phyloP scores from a whole-genome alignment of 1,140 invertebrate species.

The Heliconius melpomene region DNA sequence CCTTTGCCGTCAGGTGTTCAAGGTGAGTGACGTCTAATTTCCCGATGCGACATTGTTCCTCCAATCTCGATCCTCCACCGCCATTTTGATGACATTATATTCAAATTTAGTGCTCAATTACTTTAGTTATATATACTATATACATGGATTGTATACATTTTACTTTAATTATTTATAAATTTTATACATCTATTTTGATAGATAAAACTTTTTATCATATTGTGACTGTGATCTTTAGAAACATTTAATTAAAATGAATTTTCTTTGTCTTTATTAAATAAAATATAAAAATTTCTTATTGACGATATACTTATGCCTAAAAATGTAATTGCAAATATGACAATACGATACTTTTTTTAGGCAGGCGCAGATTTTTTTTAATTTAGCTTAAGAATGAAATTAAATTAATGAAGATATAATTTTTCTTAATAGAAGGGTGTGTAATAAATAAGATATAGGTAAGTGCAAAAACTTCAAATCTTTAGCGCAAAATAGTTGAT shows the following conservation, averaged over 20 bases:
- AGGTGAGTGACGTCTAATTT: slow-evolving; percentile 84
- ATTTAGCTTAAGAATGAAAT: neutral
- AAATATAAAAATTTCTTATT: neutral
- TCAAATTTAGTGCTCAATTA: slow-evolving; percentile 6
- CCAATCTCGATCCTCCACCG: slow-evolving; percentile 18
- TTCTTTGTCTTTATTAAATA: neutral
- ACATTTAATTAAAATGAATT: no score
- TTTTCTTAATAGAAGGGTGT: no score
- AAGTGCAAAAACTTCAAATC: neutral
- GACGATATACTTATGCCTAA: no score
- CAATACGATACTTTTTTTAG: neutral
- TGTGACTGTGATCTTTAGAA: no score
- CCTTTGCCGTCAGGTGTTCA: slow-evolving; percentile 94
- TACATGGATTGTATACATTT: neutral
- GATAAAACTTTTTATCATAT: neutral
- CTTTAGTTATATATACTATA: neutral
- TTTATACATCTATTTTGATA: neutral
- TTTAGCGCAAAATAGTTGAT: neutral
- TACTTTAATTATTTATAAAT: no score
- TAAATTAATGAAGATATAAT: no score
- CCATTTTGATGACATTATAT: slow-evolving; percentile 32
- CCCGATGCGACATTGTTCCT: slow-evolving; percentile 47
- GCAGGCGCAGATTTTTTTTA: neutral
- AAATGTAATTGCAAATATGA: no score
- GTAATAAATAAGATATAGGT: no score